A percentile compares a stretch with the other conserved stretches of the same genome.
These are phyloP conservation scores for Festucalex cinctus DNA, from an alignment of 2,113 vertebrate genomes.

Conservation along the genomic window DNA sequence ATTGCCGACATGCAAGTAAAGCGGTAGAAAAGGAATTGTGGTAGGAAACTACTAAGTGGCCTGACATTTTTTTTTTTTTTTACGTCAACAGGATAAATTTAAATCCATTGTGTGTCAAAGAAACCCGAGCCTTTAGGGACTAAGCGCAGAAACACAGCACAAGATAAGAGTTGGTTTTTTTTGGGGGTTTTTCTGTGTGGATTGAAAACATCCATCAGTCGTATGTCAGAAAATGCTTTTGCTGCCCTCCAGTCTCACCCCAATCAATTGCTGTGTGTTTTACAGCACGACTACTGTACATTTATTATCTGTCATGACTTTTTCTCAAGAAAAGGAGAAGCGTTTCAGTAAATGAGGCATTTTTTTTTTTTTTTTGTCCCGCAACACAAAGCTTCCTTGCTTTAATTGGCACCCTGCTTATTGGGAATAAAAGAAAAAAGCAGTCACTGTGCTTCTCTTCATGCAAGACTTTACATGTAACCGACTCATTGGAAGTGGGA, in stretches of 20 bases:
- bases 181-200: slow-evolving; percentile 41
- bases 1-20: slow-evolving; percentile 11
- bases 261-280: slow-evolving; percentile 48
- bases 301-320: slow-evolving; percentile 61
- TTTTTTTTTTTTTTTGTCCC: slow-evolving; percentile 20
- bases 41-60: slow-evolving; percentile 24
- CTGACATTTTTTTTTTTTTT: slow-evolving; percentile 1
- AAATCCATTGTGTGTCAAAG: slow-evolving; percentile 42
- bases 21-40: slow-evolving; percentile 27
- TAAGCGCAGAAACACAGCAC: slow-evolving; percentile 39
- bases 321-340: slow-evolving; percentile 43
- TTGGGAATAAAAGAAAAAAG: slow-evolving; percentile 45
- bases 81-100: slow-evolving; percentile 39
- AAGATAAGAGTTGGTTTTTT: slow-evolving; percentile 49
- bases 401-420: slow-evolving; percentile 64
- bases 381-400: slow-evolving; percentile 47
- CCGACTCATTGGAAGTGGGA: slow-evolving; percentile 36
- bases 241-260: slow-evolving; percentile 36
- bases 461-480: slow-evolving; percentile 38
- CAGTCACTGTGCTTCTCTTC: slow-evolving; percentile 45
- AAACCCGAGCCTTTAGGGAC: slow-evolving; percentile 48
- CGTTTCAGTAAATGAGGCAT: slow-evolving; percentile 48
- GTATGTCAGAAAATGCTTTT: slow-evolving; percentile 59
- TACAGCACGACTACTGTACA: slow-evolving; percentile 38
- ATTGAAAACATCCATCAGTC: slow-evolving; percentile 56